Percentiles rank a stretch among this genome's conserved stretches.
Conservation (phyloP, 2,797 vertebrate species). For the Rhabdomys pumilio region DNA sequence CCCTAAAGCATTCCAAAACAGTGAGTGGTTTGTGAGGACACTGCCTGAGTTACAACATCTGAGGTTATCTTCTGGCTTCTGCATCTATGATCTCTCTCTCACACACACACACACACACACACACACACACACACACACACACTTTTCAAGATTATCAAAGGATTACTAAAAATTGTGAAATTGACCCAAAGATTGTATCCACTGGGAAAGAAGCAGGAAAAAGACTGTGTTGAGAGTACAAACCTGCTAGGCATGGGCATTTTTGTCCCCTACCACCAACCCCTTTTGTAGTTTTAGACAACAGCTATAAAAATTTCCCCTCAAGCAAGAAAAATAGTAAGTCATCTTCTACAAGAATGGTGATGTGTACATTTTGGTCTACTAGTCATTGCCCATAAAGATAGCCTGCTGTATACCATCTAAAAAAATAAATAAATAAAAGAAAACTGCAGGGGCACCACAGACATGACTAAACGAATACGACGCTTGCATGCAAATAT, state of each 20-base stretch:
- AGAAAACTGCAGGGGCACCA: conserved; percentile 68
- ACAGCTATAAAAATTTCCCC: conserved; percentile 73
- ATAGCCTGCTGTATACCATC: conserved; percentile 80
- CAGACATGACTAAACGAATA: neutral
- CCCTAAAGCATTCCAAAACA: neutral
- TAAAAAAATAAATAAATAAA: conserved; percentile 82
- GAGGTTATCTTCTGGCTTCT: neutral
- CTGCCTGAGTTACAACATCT: neutral
- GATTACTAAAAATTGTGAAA: conserved; percentile 54
- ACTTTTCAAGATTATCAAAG: neutral
- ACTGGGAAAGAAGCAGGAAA: conserved; percentile 28
- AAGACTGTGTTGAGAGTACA: neutral
- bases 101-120: neutral
- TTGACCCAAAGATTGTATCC: neutral
- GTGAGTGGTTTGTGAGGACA: neutral
- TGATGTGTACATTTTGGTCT: conserved; percentile 77
- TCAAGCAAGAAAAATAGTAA: conserved; percentile 73
- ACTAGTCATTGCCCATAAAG: conserved; percentile 82
- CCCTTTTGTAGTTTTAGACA: conserved; percentile 47
- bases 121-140: no score
- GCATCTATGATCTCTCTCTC: neutral
- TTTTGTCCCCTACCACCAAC: neutral
- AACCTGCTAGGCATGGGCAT: neutral
- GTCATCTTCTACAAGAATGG: conserved; percentile 79
- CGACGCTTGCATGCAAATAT: neutral